Evolutionary conservation across 2,888 invertebrate genomes (phyloP).

Genomic region (Eupithecia abbreviata): DNA sequence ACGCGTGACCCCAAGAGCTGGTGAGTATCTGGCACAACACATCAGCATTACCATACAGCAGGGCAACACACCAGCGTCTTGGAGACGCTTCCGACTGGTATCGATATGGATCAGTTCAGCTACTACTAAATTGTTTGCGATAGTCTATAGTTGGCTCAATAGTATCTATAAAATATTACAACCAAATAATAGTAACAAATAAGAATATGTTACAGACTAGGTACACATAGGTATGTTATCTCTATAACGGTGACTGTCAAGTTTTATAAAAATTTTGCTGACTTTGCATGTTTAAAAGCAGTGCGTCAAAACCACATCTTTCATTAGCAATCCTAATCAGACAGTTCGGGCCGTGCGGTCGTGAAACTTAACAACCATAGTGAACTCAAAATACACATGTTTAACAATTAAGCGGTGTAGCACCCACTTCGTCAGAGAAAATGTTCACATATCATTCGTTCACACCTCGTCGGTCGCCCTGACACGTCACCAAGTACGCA

Average conservation of each 20-base stretch:
- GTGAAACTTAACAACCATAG: constrained; percentile 68
- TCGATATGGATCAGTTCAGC: no score
- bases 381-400: constrained; percentile 80
- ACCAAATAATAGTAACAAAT: no score
- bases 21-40: background rate
- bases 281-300: constrained; percentile 30
- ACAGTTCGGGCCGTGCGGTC: constrained; percentile 59
- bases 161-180: no score
- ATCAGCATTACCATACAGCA: background rate
- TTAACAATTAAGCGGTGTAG: constrained; percentile 73
- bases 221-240: background rate
- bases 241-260: background rate
- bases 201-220: no score
- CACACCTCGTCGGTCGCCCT: constrained; percentile 64
- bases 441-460: constrained; percentile 73
- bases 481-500: constrained; percentile 41
- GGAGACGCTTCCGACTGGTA: background rate
- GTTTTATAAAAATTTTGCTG: background rate
- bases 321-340: constrained; percentile 71
- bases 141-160: no score
- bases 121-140: background rate
- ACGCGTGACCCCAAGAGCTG: background rate
- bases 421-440: constrained; percentile 66
- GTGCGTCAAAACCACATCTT: constrained; percentile 62
- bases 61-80: background rate